These are phyloP conservation scores for Sesamia inferens DNA, from an alignment of 2,888 invertebrate genomes.

Conservation along the genomic window DNA sequence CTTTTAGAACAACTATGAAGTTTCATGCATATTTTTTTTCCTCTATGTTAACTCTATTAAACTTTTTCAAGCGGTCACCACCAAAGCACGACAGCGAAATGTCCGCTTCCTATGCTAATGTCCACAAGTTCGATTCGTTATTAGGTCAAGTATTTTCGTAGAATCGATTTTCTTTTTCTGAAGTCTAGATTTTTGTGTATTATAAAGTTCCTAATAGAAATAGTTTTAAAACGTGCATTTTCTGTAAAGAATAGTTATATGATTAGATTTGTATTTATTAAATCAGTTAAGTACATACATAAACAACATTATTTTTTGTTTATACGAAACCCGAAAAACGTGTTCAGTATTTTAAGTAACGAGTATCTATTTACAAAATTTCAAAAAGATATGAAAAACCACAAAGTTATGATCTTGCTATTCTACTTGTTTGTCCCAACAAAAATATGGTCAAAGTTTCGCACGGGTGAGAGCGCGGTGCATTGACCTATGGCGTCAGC, in stretches of 20 bases:
- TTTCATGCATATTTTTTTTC: constrained; percentile 23
- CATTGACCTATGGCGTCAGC: too few relatives aligned
- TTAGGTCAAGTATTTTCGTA: constrained; percentile 35
- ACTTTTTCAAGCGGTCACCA: constrained; percentile 20
- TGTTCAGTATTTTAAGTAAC: too few relatives aligned
- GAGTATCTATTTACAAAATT: too few relatives aligned
- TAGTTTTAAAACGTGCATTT: not conserved
- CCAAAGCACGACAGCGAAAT: constrained; percentile 20
- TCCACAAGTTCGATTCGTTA: constrained; percentile 24
- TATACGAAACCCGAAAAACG: too few relatives aligned
- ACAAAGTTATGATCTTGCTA: too few relatives aligned
- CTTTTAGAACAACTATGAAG: not conserved
- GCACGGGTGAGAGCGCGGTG: too few relatives aligned
- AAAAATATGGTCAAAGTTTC: too few relatives aligned
- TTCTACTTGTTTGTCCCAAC: too few relatives aligned
- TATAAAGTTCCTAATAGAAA: not conserved
- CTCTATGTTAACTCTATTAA: constrained; percentile 20
- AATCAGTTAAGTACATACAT: too few relatives aligned
- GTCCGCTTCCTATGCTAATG: constrained; percentile 53
- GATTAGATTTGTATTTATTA: not conserved
- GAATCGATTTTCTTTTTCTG: not conserved
- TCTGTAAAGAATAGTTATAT: not conserved
- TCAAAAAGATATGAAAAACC: too few relatives aligned
- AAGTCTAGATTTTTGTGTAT: not conserved
- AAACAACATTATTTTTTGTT: too few relatives aligned